These are phyloP conservation scores for Synaphobranchus kaupii DNA, from an alignment of 2,797 vertebrate genomes.

Conservation along the genomic window DNA sequence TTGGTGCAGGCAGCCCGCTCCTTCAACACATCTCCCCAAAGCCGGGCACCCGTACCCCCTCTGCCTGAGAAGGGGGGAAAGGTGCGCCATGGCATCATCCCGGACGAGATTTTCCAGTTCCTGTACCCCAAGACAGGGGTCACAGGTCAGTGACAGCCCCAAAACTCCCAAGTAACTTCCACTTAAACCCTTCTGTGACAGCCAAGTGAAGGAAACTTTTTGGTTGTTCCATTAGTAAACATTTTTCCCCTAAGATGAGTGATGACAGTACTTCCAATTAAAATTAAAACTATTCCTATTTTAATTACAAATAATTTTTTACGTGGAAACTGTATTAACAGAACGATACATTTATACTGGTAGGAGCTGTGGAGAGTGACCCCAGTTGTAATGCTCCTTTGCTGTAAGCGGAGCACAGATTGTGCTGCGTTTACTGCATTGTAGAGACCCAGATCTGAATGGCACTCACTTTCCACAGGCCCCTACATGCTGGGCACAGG, in stretches of 20 bases:
- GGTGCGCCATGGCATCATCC: conserved; percentile 87
- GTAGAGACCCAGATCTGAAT: too few relatives aligned
- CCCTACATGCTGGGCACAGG: conserved; percentile 92
- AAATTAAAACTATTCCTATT: too few relatives aligned
- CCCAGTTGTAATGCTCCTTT: not conserved
- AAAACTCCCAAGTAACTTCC: not conserved
- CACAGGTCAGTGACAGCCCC: conserved; percentile 78
- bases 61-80: conserved; percentile 90
- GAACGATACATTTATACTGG: too few relatives aligned
- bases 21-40: conserved; percentile 80
- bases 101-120: conserved; percentile 92
- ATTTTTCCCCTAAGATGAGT: not conserved
- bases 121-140: conserved; percentile 97
- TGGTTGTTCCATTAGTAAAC: not conserved
- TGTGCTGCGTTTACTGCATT: too few relatives aligned
- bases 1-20: conserved; percentile 76
- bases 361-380: too few relatives aligned
- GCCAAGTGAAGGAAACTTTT: not conserved
- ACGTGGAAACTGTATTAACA: too few relatives aligned
- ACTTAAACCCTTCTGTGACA: not conserved
- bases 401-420: too few relatives aligned
- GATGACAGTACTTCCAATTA: too few relatives aligned
- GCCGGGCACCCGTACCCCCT: conserved; percentile 82
- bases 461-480: conserved; percentile 65
- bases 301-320: too few relatives aligned